Evolutionary conservation across 92 coral and sea anemone genomes (phyloP), one percentile per base, ranked within the genome.

Genomic region (Palythoa caribaeorum): DNA sequence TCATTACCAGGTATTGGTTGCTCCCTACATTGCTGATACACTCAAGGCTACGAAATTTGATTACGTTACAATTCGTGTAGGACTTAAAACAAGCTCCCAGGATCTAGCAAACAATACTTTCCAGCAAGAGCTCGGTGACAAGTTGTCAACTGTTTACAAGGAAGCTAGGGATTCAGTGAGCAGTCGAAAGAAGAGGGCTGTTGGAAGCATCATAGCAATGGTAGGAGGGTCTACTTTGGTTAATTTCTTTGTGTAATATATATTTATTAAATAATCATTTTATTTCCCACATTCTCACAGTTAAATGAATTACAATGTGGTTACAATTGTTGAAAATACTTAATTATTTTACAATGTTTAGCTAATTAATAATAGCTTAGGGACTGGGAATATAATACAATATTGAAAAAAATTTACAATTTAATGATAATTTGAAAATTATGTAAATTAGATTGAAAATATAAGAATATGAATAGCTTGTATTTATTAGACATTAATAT

Each of bases 121-220:
- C 74, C 70, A 79, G 28, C 86, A 65, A 21, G 90, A 90, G 38
- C 87, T 97, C 35, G 89, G 91, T 38, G 91, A 89, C 79, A 94
- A 94, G 78, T 92, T 97, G 65, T 93, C 92, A 0, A 77, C 37
- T 13, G 86, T 96, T 38, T 97, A 97, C 76, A 87, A 87, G 79
- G 90, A 72, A 37, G 99, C 92, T 4, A 93, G 90, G 85, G 90
- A 87, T 84, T 40, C 90, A 60, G 53, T 52, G 47, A 53, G 81
- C 1, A 92, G 92, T 20, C 78, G 99, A 85, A 97, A 86, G 90
- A 92, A 84, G 72, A 85, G 98, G 66, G 96, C 98, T 2, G 65
- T 94, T 53, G 98, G 99, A n/a, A 97, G 99, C 85, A 93, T 94
- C 2, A 91, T 88, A 36, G 94, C 94, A 10, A 93, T 90, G 89